Evolutionary conservation across 2,888 invertebrate species (phyloP).

Genomic region (Masnerella sp.): DNA sequence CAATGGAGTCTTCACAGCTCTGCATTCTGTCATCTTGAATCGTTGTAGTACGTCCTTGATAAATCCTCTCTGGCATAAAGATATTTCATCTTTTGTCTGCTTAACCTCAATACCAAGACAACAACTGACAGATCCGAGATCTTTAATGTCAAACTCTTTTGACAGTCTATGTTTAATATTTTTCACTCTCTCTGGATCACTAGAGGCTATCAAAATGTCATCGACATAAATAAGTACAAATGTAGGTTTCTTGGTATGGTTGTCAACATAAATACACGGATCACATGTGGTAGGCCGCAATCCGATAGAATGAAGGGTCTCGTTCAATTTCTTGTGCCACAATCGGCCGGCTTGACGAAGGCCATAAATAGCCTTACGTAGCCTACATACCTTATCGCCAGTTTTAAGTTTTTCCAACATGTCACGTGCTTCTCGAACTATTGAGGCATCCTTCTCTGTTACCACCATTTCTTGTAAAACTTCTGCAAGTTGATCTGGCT

Average conservation of each 20-base stretch:
- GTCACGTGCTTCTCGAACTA: background rate
- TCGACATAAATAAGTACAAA: constrained; percentile 63
- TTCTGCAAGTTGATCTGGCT: constrained; percentile 1
- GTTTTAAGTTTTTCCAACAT: background rate
- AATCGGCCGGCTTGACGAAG: constrained; percentile 60
- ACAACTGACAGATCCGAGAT: constrained; percentile 58
- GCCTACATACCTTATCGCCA: constrained; percentile 56
- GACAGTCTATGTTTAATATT: constrained; percentile 45
- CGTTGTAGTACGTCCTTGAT: constrained; percentile 61
- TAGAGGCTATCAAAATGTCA: constrained; percentile 63
- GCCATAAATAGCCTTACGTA: constrained; percentile 62
- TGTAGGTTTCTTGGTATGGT: background rate
- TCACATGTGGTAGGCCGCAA: constrained; percentile 46
- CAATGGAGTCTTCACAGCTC: constrained; percentile 62
- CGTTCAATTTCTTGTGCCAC: constrained; percentile 59
- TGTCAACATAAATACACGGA: constrained; percentile 58
- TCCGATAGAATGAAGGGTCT: constrained; percentile 47
- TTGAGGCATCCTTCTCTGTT: background rate
- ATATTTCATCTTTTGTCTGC: constrained; percentile 9
- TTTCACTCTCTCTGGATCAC: constrained; percentile 36
- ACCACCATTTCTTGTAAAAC: background rate
- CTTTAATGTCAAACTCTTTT: constrained; percentile 58
- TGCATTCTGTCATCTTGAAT: constrained; percentile 65
- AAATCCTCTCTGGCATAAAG: constrained; percentile 58
- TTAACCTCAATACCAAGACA: constrained; percentile 64